Conservation (phyloP, 1,140 invertebrate genomes). For the Antheraea pernyi region DNA sequence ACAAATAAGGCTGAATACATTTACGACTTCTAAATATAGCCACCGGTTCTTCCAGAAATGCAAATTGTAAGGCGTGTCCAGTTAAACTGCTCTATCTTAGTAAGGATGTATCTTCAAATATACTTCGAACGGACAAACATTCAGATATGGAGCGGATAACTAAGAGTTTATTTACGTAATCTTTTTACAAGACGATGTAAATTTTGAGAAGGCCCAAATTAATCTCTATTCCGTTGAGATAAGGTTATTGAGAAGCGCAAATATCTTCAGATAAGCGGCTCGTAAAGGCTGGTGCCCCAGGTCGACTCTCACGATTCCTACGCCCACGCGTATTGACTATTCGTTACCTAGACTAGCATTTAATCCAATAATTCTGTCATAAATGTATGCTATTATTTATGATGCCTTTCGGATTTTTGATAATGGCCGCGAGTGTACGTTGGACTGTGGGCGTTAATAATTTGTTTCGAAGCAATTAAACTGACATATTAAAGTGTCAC, state of each 20-base stretch:
- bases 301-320: slow-evolving; percentile 7
- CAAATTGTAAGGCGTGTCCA: slow-evolving; percentile 6
- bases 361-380: slow-evolving; percentile 14
- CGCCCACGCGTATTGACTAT: slow-evolving; percentile 6
- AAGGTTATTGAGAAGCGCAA: not conserved
- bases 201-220: not conserved
- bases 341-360: slow-evolving; percentile 6
- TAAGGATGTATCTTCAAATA: slow-evolving; percentile 13
- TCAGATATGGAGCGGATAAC: slow-evolving; percentile 11
- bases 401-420: slow-evolving; percentile 3
- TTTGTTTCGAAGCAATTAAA: not conserved
- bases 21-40: slow-evolving; percentile 3
- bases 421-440: not conserved
- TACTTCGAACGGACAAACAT: not conserved
- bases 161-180: slow-evolving; percentile 10
- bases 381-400: slow-evolving; percentile 8
- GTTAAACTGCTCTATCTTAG: slow-evolving; percentile 4
- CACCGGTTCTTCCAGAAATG: slow-evolving; percentile 2
- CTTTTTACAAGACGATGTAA: not conserved
- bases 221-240: not conserved
- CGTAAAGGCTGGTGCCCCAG: not conserved
- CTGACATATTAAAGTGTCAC: not conserved
- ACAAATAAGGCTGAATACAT: not conserved
- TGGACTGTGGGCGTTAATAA: not conserved
- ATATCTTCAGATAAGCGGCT: not conserved